A percentile compares a stretch with the other conserved stretches of the same genome.
phyloP scores from a whole-genome alignment of 2,797 vertebrate species.

The Nyctalus aviator region DNA sequence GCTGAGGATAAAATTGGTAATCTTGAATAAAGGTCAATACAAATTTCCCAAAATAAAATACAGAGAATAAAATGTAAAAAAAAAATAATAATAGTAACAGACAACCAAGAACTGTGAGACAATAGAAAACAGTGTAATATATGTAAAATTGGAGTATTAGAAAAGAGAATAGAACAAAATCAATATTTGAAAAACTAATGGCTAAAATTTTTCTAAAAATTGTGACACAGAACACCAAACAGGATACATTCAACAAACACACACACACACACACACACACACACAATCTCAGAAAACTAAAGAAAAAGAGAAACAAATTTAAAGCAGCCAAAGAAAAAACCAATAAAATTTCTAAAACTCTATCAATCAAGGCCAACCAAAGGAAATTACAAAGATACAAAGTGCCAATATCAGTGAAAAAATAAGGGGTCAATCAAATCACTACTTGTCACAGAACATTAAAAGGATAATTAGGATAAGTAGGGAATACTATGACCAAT shows the following conservation, averaged over 20 bases:
- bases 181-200: neutral
- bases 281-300: neutral
- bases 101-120: neutral
- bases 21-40: neutral
- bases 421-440: neutral
- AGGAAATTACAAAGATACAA: conserved; percentile 7
- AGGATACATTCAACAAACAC: neutral
- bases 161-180: neutral
- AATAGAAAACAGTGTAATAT: neutral
- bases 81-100: neutral
- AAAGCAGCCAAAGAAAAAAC: neutral
- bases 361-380: neutral
- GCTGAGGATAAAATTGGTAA: neutral
- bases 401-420: neutral
- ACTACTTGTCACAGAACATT: neutral
- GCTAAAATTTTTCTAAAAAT: neutral
- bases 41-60: neutral
- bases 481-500: neutral
- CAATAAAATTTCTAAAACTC: conserved; percentile 3
- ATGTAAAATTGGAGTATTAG: neutral
- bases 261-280: neutral
- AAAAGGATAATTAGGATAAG: neutral
- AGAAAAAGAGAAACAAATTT: neutral
- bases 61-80: neutral
- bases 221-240: neutral